Evolutionary conservation across 2,797 vertebrate genomes (phyloP), one percentile per base, ranked within the genome.

Genomic region (Carapus acus): DNA sequence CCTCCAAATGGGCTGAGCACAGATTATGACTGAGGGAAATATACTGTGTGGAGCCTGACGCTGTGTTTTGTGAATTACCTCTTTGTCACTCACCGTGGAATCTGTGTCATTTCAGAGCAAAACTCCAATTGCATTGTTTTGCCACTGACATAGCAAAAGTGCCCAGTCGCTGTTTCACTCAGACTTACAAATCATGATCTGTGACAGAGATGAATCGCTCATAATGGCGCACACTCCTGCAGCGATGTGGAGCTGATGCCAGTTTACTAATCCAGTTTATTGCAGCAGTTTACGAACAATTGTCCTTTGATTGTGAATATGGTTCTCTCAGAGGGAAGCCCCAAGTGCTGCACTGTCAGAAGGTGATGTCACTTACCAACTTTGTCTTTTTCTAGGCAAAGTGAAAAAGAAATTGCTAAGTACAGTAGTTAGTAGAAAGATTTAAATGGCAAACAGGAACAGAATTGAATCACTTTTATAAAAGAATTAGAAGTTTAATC

Each of bases 341-440:
- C 72, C 71, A 79, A 77, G 77, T 83, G 71, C 82, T 82, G 82
- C 72, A 63, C 60, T 65, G 68, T 73, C 75, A 75, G 66, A 74
- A 77, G 68, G 67, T 79, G 73, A 79, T 75, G 76, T 81, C 77
- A 77, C 58, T 62, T 56, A 15, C 34, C n/a, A 15, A 15, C 53
- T 46, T 65, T 59, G 68, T 73, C 76, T 83, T 62, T 73, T 63
- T 62, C 27, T 36, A 33, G 20, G 14, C 21, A 6, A 49, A 23
- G 36, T 14, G 43, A 68, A 69, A 29, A 68, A 46, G 58, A 51
- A n/a, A 54, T 19, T 5, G 29, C 43, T 40, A 53, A 39, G 59
- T 43, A 40, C 58, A 66, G 51, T 44, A 57, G 46, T 52, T 43
- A 38, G n/a, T 39, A 50, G 41, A 42, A 53, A 23, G 6, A n/a